Evolutionary conservation across 2,888 invertebrate species (phyloP).

Genomic region (Tribolium freemani): DNA sequence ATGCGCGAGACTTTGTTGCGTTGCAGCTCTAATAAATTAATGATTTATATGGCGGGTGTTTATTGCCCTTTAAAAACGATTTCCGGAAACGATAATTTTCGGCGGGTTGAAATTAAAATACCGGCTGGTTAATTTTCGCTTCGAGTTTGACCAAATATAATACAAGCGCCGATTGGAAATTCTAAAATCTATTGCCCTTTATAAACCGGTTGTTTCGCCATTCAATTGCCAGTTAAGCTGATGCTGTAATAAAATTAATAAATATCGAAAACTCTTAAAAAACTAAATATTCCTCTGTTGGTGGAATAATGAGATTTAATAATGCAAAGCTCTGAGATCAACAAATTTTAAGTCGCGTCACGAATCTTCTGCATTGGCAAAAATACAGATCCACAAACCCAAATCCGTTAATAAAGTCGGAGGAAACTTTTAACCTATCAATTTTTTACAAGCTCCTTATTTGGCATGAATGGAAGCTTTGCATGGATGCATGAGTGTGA

Average conservation of each 20-base stretch:
- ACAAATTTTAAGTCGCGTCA: neutral
- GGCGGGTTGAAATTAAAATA: conserved; percentile 1
- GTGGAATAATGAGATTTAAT: neutral
- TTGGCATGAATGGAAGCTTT: conserved; percentile 15
- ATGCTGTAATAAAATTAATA: neutral
- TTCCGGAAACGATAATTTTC: conserved; percentile 20
- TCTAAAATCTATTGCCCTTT: neutral
- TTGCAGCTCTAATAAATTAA: conserved; percentile 26
- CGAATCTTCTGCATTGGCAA: neutral
- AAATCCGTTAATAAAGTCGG: conserved; percentile 17
- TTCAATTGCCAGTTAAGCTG: neutral
- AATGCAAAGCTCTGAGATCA: neutral
- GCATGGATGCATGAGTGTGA: conserved; percentile 10
- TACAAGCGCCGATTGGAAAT: neutral
- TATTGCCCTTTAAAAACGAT: conserved; percentile 31
- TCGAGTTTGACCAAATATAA: neutral
- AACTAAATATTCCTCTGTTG: neutral
- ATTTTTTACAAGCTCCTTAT: conserved; percentile 18
- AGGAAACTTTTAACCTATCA: conserved; percentile 5
- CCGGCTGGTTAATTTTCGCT: neutral
- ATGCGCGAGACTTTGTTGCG: conserved; percentile 10
- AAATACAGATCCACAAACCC: neutral
- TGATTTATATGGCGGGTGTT: conserved; percentile 27
- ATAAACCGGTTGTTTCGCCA: neutral
- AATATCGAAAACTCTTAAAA: neutral